Percentiles rank a stretch among this genome's conserved stretches.
Conservation (phyloP, 2,113 vertebrate genomes). For the Rhinolophus ferrumequinum region DNA sequence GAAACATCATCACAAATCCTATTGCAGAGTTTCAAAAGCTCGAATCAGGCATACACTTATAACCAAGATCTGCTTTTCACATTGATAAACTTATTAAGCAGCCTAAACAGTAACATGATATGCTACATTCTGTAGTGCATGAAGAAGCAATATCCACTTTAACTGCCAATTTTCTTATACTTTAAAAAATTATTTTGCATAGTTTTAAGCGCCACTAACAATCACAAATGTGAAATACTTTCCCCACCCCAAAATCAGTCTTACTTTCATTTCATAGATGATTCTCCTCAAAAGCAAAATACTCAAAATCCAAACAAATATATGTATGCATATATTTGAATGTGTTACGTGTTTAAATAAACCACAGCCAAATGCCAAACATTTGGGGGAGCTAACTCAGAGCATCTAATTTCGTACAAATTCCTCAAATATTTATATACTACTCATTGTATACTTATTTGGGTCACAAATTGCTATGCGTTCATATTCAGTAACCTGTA, state of each 20-base stretch:
- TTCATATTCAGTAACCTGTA: conserved; percentile 33
- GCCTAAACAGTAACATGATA: conserved; percentile 25
- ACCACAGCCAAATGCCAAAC: conserved; percentile 31
- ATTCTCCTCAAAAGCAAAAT: conserved; percentile 72
- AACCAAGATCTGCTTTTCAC: conserved; percentile 47
- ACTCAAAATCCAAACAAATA: conserved; percentile 39
- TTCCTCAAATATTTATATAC: conserved; percentile 47
- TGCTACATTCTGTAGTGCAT: conserved; percentile 48
- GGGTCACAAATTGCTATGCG: conserved; percentile 5
- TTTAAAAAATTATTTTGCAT: conserved; percentile 82
- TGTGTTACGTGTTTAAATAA: conserved; percentile 20
- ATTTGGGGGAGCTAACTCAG: conserved; percentile 15
- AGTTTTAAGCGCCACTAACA: conserved; percentile 82
- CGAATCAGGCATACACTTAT: conserved; percentile 14
- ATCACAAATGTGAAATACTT: conserved; percentile 64
- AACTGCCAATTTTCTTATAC: conserved; percentile 68
- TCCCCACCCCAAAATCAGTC: background rate
- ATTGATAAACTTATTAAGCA: conserved; percentile 49
- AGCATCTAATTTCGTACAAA: conserved; percentile 50
- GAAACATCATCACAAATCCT: background rate
- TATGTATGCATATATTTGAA: background rate
- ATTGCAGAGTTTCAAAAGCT: conserved; percentile 42
- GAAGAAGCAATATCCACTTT: conserved; percentile 45
- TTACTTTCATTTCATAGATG: conserved; percentile 71
- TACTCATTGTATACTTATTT: conserved; percentile 28